Conservation (phyloP, 2,797 vertebrate genomes). For the Carcharodon carcharias region DNA sequence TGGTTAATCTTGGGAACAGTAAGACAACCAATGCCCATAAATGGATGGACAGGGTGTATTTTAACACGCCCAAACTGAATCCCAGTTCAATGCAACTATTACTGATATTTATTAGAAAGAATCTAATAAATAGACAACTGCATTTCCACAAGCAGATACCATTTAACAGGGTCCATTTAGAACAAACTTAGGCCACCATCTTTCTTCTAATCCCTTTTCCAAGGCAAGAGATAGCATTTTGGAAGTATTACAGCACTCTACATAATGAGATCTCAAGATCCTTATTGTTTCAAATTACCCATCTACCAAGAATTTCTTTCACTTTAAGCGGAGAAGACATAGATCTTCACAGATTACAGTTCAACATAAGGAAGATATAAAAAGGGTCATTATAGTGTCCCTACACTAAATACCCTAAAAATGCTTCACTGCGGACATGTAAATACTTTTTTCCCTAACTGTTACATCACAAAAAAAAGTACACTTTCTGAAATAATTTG, state of each 20-base stretch:
- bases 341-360: slow-evolving; percentile 29
- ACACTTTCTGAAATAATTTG: slow-evolving; percentile 31
- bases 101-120: neutral
- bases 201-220: neutral
- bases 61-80: neutral
- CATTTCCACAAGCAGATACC: slow-evolving; percentile 26
- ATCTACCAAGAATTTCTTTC: slow-evolving; percentile 21
- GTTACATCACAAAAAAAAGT: slow-evolving; percentile 34
- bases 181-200: slow-evolving; percentile 7
- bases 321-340: slow-evolving; percentile 23
- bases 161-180: neutral
- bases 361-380: slow-evolving; percentile 30
- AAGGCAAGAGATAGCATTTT: neutral
- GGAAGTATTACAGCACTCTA: neutral
- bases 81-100: neutral
- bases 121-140: neutral
- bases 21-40: neutral
- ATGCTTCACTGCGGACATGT: slow-evolving; percentile 18
- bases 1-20: neutral
- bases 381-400: slow-evolving; percentile 32
- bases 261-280: neutral
- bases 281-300: slow-evolving; percentile 3
- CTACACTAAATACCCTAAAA: slow-evolving; percentile 34
- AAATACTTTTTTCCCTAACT: slow-evolving; percentile 30
- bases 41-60: too few species aligned